Base-by-base conservation (phyloP, 2,888 invertebrate species). In the Morpho helenor region DNA sequence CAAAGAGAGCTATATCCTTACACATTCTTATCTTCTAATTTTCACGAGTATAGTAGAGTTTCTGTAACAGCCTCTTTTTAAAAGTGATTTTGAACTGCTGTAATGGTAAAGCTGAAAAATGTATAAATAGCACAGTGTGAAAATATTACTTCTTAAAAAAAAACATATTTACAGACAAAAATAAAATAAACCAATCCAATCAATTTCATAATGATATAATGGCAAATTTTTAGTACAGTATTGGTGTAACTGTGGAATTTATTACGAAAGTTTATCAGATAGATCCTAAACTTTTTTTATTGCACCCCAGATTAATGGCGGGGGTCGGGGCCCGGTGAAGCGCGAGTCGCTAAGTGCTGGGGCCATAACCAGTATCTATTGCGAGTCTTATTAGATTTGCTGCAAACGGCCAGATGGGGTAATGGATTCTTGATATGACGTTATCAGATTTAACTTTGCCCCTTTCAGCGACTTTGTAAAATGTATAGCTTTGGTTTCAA, bases 361-460 rank as follows among this genome's bases (percentile, higher is more conserved):
- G 59, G 57, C 41, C 41, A 51, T 64, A 68, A 69, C 65, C 62
- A 45, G 62, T 66, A 69, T 70, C 68, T 70, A 70, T 69, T 60
- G 60, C 47, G 53, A 48, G 56, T 62, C 66, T 68, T 61, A 70
- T 69, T 69, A 55, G 66, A 69, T 70, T 68, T 64, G 48, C 56
- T 55, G 61, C 57, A 58, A 64, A 51, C 60, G 57, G 61, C 58
- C 65, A 68, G 63, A 65, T 66, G 66, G 63, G 57, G 43, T 61
- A 62, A 68, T 64, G 67, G 55, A 10, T 48, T 46, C 53, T 60
- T 66, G 57, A 66, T 52, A 41, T 53, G 46, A 52, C 41, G 52
- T 52, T 50, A 56, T 53, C 39, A 46, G 43, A 54, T 56, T 57
- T 54, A 56, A 60, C 47, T 60, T 60, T 47, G 31, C 42, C 39